Conservation (phyloP, 2,797 vertebrate species). For the Apodemus agrarius region DNA sequence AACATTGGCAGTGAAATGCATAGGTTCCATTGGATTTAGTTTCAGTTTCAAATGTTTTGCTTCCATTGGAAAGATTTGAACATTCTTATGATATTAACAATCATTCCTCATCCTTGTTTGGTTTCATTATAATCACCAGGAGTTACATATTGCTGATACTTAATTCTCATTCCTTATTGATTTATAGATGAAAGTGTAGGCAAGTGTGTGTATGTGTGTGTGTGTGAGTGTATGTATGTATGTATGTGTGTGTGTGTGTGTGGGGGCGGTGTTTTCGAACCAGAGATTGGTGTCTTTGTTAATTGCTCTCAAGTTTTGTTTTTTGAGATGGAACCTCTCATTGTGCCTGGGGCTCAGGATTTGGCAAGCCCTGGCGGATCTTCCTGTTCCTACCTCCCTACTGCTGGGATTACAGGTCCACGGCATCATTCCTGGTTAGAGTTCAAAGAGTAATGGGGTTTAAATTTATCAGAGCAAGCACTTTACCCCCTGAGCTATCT, state of each 20-base stretch:
- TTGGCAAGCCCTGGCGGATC: not conserved
- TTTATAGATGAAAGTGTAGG: not conserved
- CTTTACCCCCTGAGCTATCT: not conserved
- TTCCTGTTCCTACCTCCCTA: not conserved
- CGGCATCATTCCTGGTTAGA: not conserved
- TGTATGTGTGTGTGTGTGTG: not conserved
- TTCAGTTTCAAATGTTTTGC: conserved; percentile 35
- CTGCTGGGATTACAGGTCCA: not conserved
- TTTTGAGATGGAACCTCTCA: not conserved
- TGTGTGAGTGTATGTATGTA: not conserved
- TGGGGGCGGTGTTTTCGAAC: no score
- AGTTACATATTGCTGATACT: conserved; percentile 31
- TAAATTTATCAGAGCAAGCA: not conserved
- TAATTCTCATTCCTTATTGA: conserved; percentile 35
- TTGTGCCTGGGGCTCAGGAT: not conserved
- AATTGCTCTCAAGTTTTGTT: not conserved
- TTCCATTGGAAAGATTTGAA: conserved; percentile 11
- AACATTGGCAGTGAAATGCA: not conserved
- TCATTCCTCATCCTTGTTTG: not conserved
- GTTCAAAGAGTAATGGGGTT: not conserved
- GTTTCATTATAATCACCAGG: conserved; percentile 34
- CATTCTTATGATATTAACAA: not conserved
- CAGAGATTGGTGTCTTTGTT: not conserved
- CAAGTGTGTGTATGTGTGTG: not conserved
- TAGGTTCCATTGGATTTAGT: conserved; percentile 19